These are phyloP conservation scores for Deroptyus accipitrinus DNA, from an alignment of 2,113 vertebrate genomes.

Conservation along the genomic window DNA sequence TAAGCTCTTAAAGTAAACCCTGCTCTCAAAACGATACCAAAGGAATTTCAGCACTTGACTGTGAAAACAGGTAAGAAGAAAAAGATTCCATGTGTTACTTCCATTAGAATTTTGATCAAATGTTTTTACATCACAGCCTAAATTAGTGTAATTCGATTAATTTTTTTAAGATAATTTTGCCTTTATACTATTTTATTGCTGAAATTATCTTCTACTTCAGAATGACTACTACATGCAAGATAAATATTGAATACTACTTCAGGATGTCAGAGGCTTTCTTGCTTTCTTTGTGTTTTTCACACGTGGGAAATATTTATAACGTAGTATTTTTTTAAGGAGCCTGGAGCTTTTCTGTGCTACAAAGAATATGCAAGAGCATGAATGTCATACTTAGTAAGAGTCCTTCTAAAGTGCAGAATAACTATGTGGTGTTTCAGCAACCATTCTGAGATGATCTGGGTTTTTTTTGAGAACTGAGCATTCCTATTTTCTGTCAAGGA, in stretches of 20 bases:
- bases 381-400: neutral
- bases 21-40: conserved; percentile 66
- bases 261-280: neutral
- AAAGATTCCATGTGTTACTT: neutral
- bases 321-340: neutral
- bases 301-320: neutral
- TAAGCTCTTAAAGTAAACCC: conserved; percentile 66
- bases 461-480: neutral
- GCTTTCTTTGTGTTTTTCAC: neutral
- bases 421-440: neutral
- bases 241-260: neutral
- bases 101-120: neutral
- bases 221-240: neutral
- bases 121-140: neutral
- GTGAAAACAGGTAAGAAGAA: conserved; percentile 76
- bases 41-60: conserved; percentile 71
- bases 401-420: neutral
- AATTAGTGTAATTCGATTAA: neutral
- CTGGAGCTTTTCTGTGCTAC: neutral
- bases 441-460: neutral
- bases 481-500: neutral
- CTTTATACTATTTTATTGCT: neutral
- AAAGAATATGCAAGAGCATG: neutral
- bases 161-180: neutral
- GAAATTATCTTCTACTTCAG: neutral